Evolutionary conservation across 2,113 vertebrate species (phyloP).

Genomic region (Motacilla tschutschensis): DNA sequence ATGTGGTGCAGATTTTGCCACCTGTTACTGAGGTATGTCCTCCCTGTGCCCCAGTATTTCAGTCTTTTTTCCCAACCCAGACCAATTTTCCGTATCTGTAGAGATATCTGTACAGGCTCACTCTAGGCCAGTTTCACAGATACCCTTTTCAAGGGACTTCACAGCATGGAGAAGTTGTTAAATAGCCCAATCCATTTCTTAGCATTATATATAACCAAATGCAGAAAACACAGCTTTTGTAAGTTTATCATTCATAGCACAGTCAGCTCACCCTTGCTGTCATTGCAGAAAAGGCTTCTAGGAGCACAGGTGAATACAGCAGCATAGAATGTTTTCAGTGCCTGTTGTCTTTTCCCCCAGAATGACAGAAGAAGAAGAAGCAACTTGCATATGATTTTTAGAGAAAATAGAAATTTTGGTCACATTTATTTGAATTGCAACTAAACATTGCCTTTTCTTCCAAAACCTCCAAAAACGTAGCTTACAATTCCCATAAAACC

Average conservation of each 20-base stretch:
- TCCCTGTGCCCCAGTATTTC: background rate
- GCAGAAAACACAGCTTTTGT: background rate
- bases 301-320: background rate
- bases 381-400: background rate
- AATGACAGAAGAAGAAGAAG: background rate
- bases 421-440: background rate
- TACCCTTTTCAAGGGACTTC: background rate
- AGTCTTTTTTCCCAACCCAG: background rate
- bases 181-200: background rate
- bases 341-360: background rate
- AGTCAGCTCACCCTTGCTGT: background rate
- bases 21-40: background rate
- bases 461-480: background rate
- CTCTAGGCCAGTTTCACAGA: background rate
- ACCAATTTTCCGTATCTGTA: background rate
- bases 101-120: background rate
- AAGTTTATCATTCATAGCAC: background rate
- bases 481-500: background rate
- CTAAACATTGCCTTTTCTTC: background rate
- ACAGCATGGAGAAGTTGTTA: background rate
- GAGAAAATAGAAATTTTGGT: background rate
- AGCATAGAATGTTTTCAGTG: background rate
- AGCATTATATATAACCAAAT: background rate
- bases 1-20: rapidly evolving
- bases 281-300: background rate